Evolutionary conservation across 2,888 invertebrate species (phyloP).

Genomic region (Embidobia sp.): DNA sequence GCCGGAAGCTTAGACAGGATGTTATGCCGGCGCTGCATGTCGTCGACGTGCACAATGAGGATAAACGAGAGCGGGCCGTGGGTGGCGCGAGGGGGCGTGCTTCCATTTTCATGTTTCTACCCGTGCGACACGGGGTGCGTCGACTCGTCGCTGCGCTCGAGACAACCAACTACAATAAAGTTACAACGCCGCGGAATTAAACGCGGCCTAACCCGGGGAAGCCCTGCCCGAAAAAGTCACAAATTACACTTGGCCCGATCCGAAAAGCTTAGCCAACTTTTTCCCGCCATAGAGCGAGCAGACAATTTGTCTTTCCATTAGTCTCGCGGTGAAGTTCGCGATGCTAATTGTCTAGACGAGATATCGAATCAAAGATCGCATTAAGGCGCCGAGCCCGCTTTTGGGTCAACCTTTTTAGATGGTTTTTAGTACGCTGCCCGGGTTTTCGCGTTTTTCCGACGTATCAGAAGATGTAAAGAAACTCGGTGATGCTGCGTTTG

Average conservation of each 20-base stretch:
- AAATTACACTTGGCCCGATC: constrained; percentile 36
- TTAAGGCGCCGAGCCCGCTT: too few species aligned
- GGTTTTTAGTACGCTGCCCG: too few species aligned
- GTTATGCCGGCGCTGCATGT: constrained; percentile 70
- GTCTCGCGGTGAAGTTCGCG: too few species aligned
- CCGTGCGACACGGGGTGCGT: constrained; percentile 63
- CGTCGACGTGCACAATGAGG: constrained; percentile 74
- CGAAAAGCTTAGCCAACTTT: constrained; percentile 24
- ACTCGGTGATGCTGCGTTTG: too few species aligned
- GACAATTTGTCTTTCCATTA: constrained; percentile 9
- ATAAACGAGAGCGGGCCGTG: constrained; percentile 71
- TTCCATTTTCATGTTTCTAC: constrained; percentile 74
- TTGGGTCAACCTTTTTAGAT: too few species aligned
- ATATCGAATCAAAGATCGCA: too few species aligned
- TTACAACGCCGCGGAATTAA: constrained; percentile 48
- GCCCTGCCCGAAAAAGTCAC: constrained; percentile 29
- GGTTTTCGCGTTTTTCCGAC: too few species aligned
- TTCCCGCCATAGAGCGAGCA: not conserved
- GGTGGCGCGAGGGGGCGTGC: constrained; percentile 72
- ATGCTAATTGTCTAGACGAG: too few species aligned
- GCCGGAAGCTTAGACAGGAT: constrained; percentile 72
- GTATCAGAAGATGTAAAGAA: too few species aligned
- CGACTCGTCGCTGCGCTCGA: constrained; percentile 34
- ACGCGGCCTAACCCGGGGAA: constrained; percentile 31
- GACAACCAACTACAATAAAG: constrained; percentile 49